Base-by-base conservation (phyloP, 2,113 vertebrate genomes). In the Bostrychus sinensis region DNA sequence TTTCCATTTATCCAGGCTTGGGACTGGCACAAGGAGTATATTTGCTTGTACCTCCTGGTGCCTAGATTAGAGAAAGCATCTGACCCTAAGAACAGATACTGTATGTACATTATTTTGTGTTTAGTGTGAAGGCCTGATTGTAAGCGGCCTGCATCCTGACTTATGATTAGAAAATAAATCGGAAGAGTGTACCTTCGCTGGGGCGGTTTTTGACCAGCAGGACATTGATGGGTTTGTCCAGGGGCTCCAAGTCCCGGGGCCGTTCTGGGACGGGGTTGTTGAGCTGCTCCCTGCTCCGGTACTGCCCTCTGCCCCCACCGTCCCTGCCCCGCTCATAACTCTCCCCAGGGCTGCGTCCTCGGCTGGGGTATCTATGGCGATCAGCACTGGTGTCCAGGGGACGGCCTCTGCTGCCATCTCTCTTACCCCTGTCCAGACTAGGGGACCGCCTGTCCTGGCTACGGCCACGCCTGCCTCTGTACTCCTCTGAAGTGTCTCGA, bases 171-270 rank as follows among this genome's bases (percentile, higher is more conserved):
- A 32, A 32, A 3, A 42, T 4, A 17, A 19, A 17, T 6, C 6
- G 7, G n/a, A 7, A 8, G 1, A 39, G 38, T 32, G 14, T 77
- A 95, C 96, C 96, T 94, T 98, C 96, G 12, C 72, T 95, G 8
- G 92, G 83, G 75, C 90, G 92, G 89, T 86, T 94, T 87, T 98
- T 98, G 37, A 91, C 92, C 78, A 98, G 86, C 62, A 97, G 91
- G 63, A 98, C 95, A 3, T 91, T 94, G 53, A 96, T 78, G 0
- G 95, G 96, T 56, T 91, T 92, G 10, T 89, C 91, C 1, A 88
- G 77, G 4, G 39, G 67, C 42, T 95, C 91, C 57, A 80, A 74
- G 53, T 75, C 72, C 26, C 86, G 89, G 83, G 62, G 68, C 54
- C 34, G 62, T 53, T 51, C 70, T 19, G 36, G 72, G 2, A 32